A percentile compares a stretch with the other conserved stretches of the same genome.
These are phyloP conservation scores for Osmerus mordax DNA, from an alignment of 2,113 vertebrate species.

Conservation along the genomic window DNA sequence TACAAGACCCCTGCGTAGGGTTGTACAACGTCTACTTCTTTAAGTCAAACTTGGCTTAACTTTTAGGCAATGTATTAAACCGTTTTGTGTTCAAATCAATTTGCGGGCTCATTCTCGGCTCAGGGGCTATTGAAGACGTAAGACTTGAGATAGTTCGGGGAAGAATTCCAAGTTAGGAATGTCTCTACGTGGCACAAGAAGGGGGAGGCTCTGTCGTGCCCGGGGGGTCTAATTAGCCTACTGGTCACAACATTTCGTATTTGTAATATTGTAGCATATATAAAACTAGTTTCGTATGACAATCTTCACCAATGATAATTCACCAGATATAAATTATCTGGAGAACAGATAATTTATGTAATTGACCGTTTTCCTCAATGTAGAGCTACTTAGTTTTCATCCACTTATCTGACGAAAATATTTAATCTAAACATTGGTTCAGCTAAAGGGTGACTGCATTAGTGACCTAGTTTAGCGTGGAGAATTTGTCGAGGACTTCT, in stretches of 20 bases:
- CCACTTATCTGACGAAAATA: no score
- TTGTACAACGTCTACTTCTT: not conserved
- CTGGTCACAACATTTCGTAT: not conserved
- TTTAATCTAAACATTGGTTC: no score
- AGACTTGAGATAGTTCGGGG: not conserved
- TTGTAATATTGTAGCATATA: no score
- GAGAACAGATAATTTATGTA: not conserved
- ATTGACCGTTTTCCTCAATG: not conserved
- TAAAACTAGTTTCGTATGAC: no score
- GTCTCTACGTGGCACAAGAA: constrained; percentile 66
- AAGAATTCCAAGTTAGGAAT: constrained; percentile 40
- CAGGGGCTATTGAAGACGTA: not conserved
- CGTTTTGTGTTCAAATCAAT: no score
- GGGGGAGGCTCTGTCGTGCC: constrained; percentile 26
- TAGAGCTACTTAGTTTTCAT: no score
- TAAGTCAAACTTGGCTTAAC: not conserved
- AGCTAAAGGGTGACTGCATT: not conserved
- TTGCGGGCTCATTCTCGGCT: not conserved
- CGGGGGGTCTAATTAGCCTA: constrained; percentile 44
- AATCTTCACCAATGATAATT: no score
- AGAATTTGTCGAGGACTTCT: not conserved
- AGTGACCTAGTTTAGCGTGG: not conserved
- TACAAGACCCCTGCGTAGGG: not conserved
- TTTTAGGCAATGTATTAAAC: not conserved
- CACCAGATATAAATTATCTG: not conserved